Evolutionary conservation across 2,797 vertebrate species (phyloP).

Genomic region (Erethizon dorsatum): DNA sequence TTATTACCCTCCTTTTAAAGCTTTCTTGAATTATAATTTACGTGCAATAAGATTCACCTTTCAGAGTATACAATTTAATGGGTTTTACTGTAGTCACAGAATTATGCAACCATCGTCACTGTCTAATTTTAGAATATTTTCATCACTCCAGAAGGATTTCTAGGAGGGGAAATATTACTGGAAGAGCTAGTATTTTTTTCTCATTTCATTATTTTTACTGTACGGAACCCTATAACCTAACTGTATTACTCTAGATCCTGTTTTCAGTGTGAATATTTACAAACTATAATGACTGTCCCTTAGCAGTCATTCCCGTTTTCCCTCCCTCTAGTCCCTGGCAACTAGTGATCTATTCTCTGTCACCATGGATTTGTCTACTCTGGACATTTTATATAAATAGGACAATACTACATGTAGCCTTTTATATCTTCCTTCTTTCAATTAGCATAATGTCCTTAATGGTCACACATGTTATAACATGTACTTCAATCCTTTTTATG

Average conservation of each 20-base stretch:
- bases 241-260: too few relatives aligned
- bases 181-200: too few relatives aligned
- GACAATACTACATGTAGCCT: background rate
- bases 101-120: background rate
- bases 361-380: background rate
- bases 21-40: constrained; percentile 35
- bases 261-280: too few relatives aligned
- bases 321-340: background rate
- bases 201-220: too few relatives aligned
- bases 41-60: background rate
- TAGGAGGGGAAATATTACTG: too few relatives aligned
- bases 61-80: background rate
- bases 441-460: background rate
- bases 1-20: background rate
- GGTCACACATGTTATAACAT: background rate
- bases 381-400: constrained; percentile 1
- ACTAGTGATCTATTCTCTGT: background rate
- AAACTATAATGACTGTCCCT: background rate
- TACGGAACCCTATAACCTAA: too few relatives aligned
- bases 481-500: background rate
- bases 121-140: background rate
- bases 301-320: background rate
- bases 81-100: background rate
- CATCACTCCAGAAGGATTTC: background rate
- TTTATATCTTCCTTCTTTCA: constrained; percentile 15